Evolutionary conservation across 2,888 invertebrate species (phyloP), one percentile per base, ranked within the genome.

Genomic region (Villa cingulata): DNA sequence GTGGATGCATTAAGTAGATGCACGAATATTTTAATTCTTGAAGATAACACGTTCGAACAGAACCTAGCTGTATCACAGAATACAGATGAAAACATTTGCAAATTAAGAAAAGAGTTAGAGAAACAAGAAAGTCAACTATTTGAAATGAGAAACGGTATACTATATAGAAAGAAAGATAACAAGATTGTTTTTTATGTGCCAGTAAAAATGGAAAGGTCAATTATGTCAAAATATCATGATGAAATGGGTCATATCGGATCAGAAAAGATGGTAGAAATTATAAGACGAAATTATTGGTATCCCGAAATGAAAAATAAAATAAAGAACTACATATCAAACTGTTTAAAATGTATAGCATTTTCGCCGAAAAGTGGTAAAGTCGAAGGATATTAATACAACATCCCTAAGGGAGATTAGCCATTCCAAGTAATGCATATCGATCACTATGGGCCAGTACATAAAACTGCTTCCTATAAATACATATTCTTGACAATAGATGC

Each of bases 341-440:
- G 42, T 18, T 29, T 42, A 7, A 29, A 18, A 10, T 42, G 34
- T 29, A 27, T 41, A 7, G 18, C 5, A 10, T 19, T 29, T 15
- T 16, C 6, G 17, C 3, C n/a, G 16, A 17, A 10, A 16, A 16
- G 29, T n/a, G 41, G 41, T 14, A 23, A 23, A 29, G n/a, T 15
- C 5, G 27, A 27, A 27, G 41, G 41, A n/a, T 40, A 36, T 16
- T 16, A 46, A 27, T 41, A 48, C 20, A 44, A 40, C 23, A 52
- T 52, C 41, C 50, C 48, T 4, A 48, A 48, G 19, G 19, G 20
- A 10, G 18, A 44, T 15, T 14, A 42, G 3, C 52, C 46, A 18
- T 52, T 52, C n/a, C 39, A 43, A 23, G 42, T 45, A 0, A 32
- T 70, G 18, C 67, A 70, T 48, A 46, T 70, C 0, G 68, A 71